Evolutionary conservation across 2,113 vertebrate species (phyloP).

Genomic region (Cyanoramphus novaezelandiae): DNA sequence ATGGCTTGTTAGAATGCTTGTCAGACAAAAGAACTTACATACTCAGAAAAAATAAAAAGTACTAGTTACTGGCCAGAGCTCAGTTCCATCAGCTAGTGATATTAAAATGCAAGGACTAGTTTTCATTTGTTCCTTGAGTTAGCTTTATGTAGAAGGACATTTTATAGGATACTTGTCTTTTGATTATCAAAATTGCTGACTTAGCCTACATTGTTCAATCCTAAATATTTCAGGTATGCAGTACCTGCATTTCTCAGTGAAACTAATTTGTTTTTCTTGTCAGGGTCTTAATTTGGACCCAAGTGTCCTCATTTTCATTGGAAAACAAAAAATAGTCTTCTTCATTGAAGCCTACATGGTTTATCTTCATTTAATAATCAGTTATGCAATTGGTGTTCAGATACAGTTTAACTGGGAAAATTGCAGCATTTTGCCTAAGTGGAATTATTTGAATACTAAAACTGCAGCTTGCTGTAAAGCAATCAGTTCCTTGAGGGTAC

Average conservation of each 20-base stretch:
- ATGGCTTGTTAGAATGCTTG: slow-evolving; percentile 7
- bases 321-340: neutral
- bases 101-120: slow-evolving; percentile 5
- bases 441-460: slow-evolving; percentile 4
- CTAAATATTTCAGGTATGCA: neutral
- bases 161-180: slow-evolving; percentile 1
- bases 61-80: neutral
- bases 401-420: slow-evolving; percentile 4
- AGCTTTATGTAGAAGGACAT: slow-evolving; percentile 4
- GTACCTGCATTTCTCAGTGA: neutral
- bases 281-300: slow-evolving; percentile 13
- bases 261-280: slow-evolving; percentile 40
- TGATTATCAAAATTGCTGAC: slow-evolving; percentile 17
- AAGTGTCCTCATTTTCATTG: slow-evolving; percentile 33
- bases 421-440: neutral
- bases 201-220: neutral
- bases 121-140: slow-evolving; percentile 23
- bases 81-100: neutral
- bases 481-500: neutral
- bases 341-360: neutral
- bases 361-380: slow-evolving; percentile 59
- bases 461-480: neutral
- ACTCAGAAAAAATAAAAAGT: slow-evolving; percentile 4
- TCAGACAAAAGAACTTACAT: neutral
- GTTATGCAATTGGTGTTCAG: slow-evolving; percentile 30